A percentile compares a stretch with the other conserved stretches of the same genome.
Evolutionary conservation across 2,888 invertebrate species (phyloP).

Genomic region (Sinotaia quadrata): DNA sequence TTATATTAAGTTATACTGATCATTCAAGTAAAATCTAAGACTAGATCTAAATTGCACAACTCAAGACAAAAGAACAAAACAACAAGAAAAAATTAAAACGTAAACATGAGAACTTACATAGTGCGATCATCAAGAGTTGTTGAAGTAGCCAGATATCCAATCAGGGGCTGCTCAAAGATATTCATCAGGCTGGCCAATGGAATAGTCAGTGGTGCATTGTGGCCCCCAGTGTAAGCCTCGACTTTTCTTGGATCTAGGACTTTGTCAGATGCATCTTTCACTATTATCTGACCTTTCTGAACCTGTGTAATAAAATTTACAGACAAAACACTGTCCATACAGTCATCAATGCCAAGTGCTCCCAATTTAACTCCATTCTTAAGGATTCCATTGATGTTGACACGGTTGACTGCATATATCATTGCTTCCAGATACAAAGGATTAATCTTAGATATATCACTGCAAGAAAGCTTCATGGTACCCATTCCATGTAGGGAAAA

Average conservation of each 20-base stretch:
- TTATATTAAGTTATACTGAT: too few relatives aligned
- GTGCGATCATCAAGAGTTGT: slow-evolving; percentile 40
- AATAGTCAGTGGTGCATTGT: slow-evolving; percentile 44
- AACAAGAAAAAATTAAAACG: too few relatives aligned
- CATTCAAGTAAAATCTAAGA: too few relatives aligned
- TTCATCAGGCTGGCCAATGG: slow-evolving; percentile 73
- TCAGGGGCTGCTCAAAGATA: slow-evolving; percentile 74
- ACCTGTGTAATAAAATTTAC: slow-evolving; percentile 43
- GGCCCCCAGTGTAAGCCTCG: slow-evolving; percentile 59
- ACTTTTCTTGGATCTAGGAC: slow-evolving; percentile 54
- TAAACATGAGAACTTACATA: too few relatives aligned
- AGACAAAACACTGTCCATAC: slow-evolving; percentile 36
- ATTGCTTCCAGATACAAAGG: slow-evolving; percentile 52
- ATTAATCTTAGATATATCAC: slow-evolving; percentile 46
- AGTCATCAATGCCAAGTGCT: slow-evolving; percentile 61
- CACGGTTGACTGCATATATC: slow-evolving; percentile 48
- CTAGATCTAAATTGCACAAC: too few relatives aligned
- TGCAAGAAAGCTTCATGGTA: slow-evolving; percentile 49
- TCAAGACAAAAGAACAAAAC: too few relatives aligned
- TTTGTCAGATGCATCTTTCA: slow-evolving; percentile 44
- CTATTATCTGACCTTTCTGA: slow-evolving; percentile 42
- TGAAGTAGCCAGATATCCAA: slow-evolving; percentile 56
- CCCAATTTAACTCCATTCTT: slow-evolving; percentile 48
- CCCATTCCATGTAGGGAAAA: slow-evolving; percentile 60
- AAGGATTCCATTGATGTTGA: slow-evolving; percentile 22